Evolutionary conservation across 2,888 invertebrate genomes (phyloP), one percentile per base, ranked within the genome.

Genomic region (Graphium colonna): DNA sequence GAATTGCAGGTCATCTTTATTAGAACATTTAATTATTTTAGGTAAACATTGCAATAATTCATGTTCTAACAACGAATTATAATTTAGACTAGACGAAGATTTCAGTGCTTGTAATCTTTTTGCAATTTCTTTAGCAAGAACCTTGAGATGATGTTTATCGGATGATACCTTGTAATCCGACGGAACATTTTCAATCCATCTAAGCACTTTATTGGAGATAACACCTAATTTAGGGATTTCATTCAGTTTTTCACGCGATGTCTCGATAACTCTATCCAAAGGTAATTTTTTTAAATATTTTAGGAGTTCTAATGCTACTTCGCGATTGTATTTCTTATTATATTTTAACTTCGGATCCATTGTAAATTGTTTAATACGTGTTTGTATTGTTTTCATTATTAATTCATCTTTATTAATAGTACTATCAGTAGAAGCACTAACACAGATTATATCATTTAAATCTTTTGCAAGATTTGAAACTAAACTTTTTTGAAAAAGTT

Each of bases 331-430:
- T 18, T 38, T 42, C 5, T 43, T 16, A 43, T 48, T 42, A 18
- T 36, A 40, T 44, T 49, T 43, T 13, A 40, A 5, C 13, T n/a
- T 21, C 7, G 44, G 31, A 17, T 53, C 39, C 16, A 49, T 7
- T 10, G 48, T 43, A n/a, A 53, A 53, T 17, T 49, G 48, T 53
- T 48, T 53, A 9, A 53, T 31, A 31, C 33, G 43, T 7, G 44
- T 31, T 48, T 48, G 39, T 48, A 53, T 53, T 1, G 39, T 28
- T 31, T 44, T 53, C 5, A 48, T 13, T 33, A 53, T 48, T 8
- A 38, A n/a, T 49, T 43, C 36, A 36, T 31, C 31, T 9, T n/a
- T 12, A n/a, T 36, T 12, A 12, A n/a, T 12, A 5, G n/a, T 3
- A 36, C 3, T 13, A 12, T 36, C 13, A 12, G 9, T 13, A 12